Percentiles rank a stretch among this genome's conserved stretches.
These are phyloP conservation scores for Helobdella robusta DNA, from an alignment of 2,888 invertebrate genomes.

Conservation along the genomic window DNA sequence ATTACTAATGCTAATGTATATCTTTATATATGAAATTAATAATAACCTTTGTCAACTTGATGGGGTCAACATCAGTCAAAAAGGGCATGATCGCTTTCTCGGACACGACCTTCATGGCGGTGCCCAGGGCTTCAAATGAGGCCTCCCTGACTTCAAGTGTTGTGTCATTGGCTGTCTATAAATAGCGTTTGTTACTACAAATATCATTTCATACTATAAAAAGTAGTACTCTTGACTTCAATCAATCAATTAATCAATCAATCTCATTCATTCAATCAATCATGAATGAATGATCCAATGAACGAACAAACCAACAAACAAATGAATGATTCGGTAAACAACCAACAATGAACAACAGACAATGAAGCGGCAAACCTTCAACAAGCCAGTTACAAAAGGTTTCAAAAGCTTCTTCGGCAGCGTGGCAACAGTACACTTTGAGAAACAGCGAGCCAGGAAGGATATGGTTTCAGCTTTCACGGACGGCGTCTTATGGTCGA, in stretches of 20 bases:
- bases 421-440: constrained; percentile 65
- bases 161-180: constrained; percentile 49
- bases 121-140: constrained; percentile 84
- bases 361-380: constrained; percentile 61
- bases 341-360: too few relatives aligned
- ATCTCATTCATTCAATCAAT: too few relatives aligned
- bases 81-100: constrained; percentile 79
- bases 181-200: too few relatives aligned
- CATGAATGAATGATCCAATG: too few relatives aligned
- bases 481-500: constrained; percentile 57
- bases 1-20: not conserved
- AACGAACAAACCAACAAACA: too few relatives aligned
- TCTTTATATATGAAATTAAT: too few relatives aligned
- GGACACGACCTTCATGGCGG: constrained; percentile 67
- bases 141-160: constrained; percentile 85
- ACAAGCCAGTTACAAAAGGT: constrained; percentile 64
- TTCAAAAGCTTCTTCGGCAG: constrained; percentile 84
- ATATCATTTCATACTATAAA: too few relatives aligned
- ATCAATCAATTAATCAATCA: too few relatives aligned
- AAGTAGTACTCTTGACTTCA: too few relatives aligned
- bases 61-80: constrained; percentile 73
- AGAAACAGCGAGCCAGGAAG: constrained; percentile 73
- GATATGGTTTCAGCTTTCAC: constrained; percentile 55
- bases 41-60: constrained; percentile 78
- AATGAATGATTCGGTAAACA: too few relatives aligned